Evolutionary conservation across 2,888 invertebrate species (phyloP).

Genomic region (Alentia gelatinosa): DNA sequence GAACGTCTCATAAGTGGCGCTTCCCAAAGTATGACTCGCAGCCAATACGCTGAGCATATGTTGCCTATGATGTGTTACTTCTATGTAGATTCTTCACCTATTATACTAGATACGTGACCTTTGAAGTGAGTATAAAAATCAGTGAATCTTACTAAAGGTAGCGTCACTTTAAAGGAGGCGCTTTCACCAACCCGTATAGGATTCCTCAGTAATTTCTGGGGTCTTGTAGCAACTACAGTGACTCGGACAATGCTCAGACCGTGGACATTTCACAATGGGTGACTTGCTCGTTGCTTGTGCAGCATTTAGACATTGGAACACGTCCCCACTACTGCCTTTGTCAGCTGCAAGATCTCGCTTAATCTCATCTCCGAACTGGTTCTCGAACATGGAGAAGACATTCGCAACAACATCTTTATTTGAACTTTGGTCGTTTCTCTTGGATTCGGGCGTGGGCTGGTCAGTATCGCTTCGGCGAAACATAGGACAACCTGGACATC

Average conservation of each 20-base stretch:
- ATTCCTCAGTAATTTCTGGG: background rate
- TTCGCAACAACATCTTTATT: background rate
- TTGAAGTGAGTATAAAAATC: no score
- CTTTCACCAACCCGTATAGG: background rate
- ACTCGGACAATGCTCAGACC: background rate
- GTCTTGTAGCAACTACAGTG: background rate
- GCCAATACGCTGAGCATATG: no score
- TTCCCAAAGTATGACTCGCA: no score
- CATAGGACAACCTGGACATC: constrained; percentile 3
- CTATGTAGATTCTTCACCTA: no score
- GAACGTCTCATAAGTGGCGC: no score
- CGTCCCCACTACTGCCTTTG: background rate
- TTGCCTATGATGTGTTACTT: no score
- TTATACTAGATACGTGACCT: no score
- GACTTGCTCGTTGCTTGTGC: background rate
- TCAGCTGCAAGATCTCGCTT: background rate
- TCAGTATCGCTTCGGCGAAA: background rate
- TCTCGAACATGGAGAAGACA: background rate
- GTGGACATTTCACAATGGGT: background rate
- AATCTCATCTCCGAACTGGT: background rate
- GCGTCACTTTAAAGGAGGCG: background rate
- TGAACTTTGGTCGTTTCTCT: background rate
- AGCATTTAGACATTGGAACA: background rate
- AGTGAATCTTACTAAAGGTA: no score
- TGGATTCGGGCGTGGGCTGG: background rate